Evolutionary conservation across 2,888 invertebrate species (phyloP).

Genomic region (Stenoptilia bipunctidactyla): DNA sequence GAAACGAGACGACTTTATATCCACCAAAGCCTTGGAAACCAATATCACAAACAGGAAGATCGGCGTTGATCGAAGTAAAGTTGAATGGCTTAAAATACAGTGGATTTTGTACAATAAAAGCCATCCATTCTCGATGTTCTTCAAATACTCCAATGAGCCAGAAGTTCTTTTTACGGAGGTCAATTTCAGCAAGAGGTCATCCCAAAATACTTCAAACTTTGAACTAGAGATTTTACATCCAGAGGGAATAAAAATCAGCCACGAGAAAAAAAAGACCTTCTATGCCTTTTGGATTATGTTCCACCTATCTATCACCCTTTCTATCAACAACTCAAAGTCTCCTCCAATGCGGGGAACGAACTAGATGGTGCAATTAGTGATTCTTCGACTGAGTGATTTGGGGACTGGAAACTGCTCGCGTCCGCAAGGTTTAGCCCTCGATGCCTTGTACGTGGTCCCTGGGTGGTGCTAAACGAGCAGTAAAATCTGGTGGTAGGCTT

Average conservation of each 20-base stretch:
- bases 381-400: constrained; percentile 12
- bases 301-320: constrained; percentile 11
- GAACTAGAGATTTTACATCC: constrained; percentile 12
- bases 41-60: constrained; percentile 14
- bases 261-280: constrained; percentile 8
- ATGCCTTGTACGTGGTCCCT: no score
- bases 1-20: constrained; percentile 13
- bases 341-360: constrained; percentile 3
- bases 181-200: constrained; percentile 8
- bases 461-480: no score
- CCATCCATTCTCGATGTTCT: constrained; percentile 10
- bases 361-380: constrained; percentile 5
- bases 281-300: constrained; percentile 8
- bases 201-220: constrained; percentile 4
- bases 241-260: constrained; percentile 10
- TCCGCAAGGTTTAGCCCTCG: no score
- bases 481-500: no score
- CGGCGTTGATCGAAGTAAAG: constrained; percentile 3
- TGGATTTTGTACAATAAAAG: constrained; percentile 6
- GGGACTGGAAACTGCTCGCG: no score
- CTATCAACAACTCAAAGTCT: constrained; percentile 8
- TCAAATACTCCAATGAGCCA: constrained; percentile 8
- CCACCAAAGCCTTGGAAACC: constrained; percentile 11
- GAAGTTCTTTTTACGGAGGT: constrained; percentile 7
- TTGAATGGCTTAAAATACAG: constrained; percentile 8